phyloP scores from a whole-genome alignment of 2,797 vertebrate genomes.

The Chloroceryle inda region DNA sequence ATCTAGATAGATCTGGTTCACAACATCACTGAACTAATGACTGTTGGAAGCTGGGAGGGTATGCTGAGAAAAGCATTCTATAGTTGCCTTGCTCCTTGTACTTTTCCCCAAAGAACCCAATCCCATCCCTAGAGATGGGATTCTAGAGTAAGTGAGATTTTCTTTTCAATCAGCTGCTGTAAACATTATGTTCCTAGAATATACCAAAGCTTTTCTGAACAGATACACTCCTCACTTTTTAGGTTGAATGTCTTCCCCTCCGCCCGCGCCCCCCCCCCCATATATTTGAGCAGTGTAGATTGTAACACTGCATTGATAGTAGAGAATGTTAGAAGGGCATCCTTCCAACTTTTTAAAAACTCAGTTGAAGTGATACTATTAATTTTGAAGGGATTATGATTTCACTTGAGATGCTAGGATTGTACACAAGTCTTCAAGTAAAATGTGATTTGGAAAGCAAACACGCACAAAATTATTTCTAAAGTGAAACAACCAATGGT shows the following conservation, averaged over 20 bases:
- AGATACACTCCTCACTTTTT: background rate
- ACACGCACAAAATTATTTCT: background rate
- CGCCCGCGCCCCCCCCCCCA: background rate
- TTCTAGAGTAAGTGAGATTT: background rate
- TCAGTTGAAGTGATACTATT: background rate
- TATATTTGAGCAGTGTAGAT: background rate
- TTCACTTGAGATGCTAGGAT: background rate
- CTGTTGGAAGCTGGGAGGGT: background rate
- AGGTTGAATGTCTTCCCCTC: no score
- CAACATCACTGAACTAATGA: fast-evolving
- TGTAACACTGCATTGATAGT: background rate
- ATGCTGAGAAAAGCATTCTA: background rate
- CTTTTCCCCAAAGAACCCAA: background rate
- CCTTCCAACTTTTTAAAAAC: background rate
- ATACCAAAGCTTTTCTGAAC: background rate
- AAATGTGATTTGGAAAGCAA: background rate
- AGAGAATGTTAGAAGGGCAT: background rate
- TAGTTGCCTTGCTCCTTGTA: background rate
- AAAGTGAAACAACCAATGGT: background rate
- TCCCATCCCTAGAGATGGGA: background rate
- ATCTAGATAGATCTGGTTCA: background rate
- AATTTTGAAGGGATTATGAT: background rate
- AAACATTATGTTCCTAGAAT: background rate
- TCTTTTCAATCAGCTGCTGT: background rate
- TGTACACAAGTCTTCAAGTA: no score